These are phyloP conservation scores for Oryctes rhinoceros DNA, from an alignment of 1,140 invertebrate species.

Conservation along the genomic window DNA sequence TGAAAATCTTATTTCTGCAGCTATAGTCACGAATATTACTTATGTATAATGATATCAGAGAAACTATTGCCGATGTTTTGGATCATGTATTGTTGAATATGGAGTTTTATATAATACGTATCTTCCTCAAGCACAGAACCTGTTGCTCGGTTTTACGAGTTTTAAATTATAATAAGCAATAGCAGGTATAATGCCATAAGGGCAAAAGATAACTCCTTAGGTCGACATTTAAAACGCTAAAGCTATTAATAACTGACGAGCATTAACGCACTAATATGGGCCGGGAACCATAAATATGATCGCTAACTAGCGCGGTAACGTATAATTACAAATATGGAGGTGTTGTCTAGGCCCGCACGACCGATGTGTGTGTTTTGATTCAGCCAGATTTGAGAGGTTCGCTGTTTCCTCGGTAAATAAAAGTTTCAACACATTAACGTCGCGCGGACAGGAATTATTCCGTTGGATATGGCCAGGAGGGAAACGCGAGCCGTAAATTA, in stretches of 20 bases:
- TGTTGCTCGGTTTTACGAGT: neutral
- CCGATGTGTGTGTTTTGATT: conserved; percentile 47
- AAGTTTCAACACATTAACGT: conserved; percentile 33
- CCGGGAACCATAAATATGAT: conserved; percentile 55
- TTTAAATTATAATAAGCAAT: conserved; percentile 32
- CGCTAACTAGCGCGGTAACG: conserved; percentile 51
- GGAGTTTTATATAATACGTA: neutral
- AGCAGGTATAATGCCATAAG: conserved; percentile 31
- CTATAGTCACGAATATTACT: no score
- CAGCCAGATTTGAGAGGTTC: conserved; percentile 24
- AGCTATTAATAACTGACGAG: conserved; percentile 52
- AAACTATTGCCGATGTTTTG: no score
- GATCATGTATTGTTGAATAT: neutral
- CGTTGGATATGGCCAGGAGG: conserved; percentile 22
- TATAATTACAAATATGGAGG: conserved; percentile 54
- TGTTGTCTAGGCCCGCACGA: conserved; percentile 49
- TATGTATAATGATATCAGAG: no score
- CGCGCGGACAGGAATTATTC: conserved; percentile 23
- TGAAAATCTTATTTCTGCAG: no score
- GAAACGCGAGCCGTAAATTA: conserved; percentile 21
- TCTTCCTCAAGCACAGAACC: neutral
- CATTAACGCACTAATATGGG: conserved; percentile 56
- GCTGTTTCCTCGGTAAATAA: conserved; percentile 26
- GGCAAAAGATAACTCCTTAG: conserved; percentile 24
- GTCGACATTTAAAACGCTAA: conserved; percentile 24